Evolutionary conservation across 2,113 vertebrate species (phyloP).

Genomic region (Salvelinus sp.): DNA sequence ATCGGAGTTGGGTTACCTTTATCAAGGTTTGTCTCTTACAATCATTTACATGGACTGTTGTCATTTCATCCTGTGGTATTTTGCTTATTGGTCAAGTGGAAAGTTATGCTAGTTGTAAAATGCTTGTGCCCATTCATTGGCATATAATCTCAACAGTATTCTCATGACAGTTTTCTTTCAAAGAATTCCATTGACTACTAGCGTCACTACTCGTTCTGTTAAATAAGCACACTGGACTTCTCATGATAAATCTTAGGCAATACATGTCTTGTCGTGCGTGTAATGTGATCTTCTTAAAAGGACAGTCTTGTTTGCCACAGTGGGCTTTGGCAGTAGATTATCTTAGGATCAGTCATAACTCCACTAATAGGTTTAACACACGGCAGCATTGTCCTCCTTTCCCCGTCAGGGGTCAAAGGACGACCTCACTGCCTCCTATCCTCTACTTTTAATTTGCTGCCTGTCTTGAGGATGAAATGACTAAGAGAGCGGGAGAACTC

Average conservation of each 20-base stretch:
- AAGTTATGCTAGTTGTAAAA: too few species aligned
- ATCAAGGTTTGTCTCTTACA: slow-evolving; percentile 60
- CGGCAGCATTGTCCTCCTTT: slow-evolving; percentile 27
- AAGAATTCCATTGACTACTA: neutral
- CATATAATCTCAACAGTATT: too few species aligned
- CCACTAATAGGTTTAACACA: slow-evolving; percentile 28
- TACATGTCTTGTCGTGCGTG: neutral
- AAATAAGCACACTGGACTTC: neutral
- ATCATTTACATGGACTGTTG: neutral
- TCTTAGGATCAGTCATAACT: slow-evolving; percentile 38
- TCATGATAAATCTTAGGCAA: neutral
- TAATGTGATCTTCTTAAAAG: slow-evolving; percentile 5
- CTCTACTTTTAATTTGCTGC: neutral
- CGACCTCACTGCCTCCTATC: neutral
- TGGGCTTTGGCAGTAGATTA: slow-evolving; percentile 3
- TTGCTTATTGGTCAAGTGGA: too few species aligned
- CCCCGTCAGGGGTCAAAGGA: neutral
- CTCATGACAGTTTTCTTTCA: neutral
- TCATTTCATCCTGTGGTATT: too few species aligned
- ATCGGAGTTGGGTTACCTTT: slow-evolving; percentile 73
- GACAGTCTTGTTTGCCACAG: neutral
- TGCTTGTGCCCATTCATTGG: too few species aligned
- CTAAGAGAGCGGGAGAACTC: neutral
- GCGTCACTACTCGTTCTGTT: neutral
- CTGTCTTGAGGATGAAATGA: slow-evolving; percentile 1